Evolutionary conservation across 2,797 vertebrate species (phyloP), one percentile per base, ranked within the genome.

Genomic region (Cirrhinus molitorella): DNA sequence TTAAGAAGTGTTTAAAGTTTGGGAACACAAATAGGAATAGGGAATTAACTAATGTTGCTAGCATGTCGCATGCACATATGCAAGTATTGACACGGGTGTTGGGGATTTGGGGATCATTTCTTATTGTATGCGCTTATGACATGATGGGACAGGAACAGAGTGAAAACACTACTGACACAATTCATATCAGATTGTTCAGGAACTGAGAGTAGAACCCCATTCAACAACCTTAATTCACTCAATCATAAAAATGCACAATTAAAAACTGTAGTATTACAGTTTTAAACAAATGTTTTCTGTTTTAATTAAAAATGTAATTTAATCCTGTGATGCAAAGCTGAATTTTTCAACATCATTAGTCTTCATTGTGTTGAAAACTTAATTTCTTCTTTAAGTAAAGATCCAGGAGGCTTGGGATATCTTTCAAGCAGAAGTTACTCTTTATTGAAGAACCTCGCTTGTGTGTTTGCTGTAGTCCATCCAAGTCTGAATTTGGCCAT

Each of bases 51-150:
- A 23, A 73, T 14, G 37, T 72, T 53, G 43, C n/a, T 4, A 67
- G 28, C 19, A 70, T n/a, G 28, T 14, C 34, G 31, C n/a, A n/a
- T n/a, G n/a, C 14, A 70, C 51, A 19, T 45, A n/a, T 11, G 1
- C 45, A 66, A 37, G 51, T 63, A 47, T 59, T 65, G 80, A 85
- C 79, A 71, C 28, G 66, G 28, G 13, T 37, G 25, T 73, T 37
- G 40, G n/a, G n/a, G n/a, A 81, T 23, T 77, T 63, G 31, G 40
- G 78, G 76, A 59, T 19, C 71, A 34, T 49, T 70, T 84, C 47
- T 73, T 67, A 59, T 43, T 11, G 12, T 75, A 55, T 47, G 61
- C 31, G 43, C 43, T 34, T 66, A 55, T 65, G 57, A 53, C 31
- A 53, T 53, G 57, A 61, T 63, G 51, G 12, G 37, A 14, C 31